Percentiles rank a stretch among this genome's conserved stretches.
These are phyloP conservation scores for Lycophotia porphyrea DNA, from an alignment of 2,888 invertebrate genomes.

Conservation along the genomic window DNA sequence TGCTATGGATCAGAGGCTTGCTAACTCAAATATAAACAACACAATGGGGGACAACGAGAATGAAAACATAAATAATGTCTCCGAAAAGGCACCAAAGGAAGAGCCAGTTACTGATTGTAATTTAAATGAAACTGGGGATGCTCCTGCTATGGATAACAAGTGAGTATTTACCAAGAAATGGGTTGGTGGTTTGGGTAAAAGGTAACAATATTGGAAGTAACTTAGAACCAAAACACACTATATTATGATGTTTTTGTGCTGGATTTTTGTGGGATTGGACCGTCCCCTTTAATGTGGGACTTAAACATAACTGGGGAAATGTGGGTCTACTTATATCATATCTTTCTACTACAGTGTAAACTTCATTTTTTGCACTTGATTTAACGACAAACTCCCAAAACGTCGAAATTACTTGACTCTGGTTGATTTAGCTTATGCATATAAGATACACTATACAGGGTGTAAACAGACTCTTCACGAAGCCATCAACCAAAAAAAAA, in stretches of 20 bases:
- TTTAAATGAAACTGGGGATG: conserved; percentile 78
- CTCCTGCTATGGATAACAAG: conserved; percentile 78
- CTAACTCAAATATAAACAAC: conserved; percentile 80
- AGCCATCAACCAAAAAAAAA: too few relatives aligned
- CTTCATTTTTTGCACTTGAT: not conserved
- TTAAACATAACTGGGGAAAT: too few relatives aligned
- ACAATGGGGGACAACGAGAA: conserved; percentile 70
- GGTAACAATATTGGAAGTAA: not conserved
- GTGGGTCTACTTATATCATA: too few relatives aligned
- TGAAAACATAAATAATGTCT: conserved; percentile 61
- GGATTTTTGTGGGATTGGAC: not conserved
- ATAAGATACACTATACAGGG: too few relatives aligned
- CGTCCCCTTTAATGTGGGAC: not conserved
- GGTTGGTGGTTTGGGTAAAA: not conserved
- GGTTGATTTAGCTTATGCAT: not conserved
- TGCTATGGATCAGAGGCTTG: conserved; percentile 87
- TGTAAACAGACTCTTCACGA: too few relatives aligned
- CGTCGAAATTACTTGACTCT: not conserved
- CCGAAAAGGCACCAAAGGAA: conserved; percentile 52
- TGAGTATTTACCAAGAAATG: conserved; percentile 68
- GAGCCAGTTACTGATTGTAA: conserved; percentile 78
- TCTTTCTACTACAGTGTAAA: not conserved
- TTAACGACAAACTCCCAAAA: not conserved
- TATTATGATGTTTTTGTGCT: not conserved
- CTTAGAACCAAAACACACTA: not conserved